These are phyloP conservation scores for Campoletis raptor DNA, from an alignment of 2,888 invertebrate species.

Conservation along the genomic window DNA sequence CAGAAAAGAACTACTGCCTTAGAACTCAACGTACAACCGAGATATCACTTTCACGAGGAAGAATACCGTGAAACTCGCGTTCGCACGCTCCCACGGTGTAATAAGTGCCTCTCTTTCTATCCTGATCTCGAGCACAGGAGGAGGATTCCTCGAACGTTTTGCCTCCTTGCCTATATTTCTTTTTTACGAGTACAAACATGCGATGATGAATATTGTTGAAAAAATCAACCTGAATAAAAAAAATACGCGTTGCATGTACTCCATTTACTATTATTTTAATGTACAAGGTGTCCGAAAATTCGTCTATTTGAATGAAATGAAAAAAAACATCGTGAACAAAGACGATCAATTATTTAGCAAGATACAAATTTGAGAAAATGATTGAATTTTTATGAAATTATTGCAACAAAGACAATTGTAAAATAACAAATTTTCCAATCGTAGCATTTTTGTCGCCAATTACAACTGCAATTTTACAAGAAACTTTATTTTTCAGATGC, in stretches of 20 bases:
- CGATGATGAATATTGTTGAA: constrained; percentile 35
- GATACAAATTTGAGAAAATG: background rate
- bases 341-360: background rate
- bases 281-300: background rate
- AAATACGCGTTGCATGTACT: constrained; percentile 39
- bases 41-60: constrained; percentile 82
- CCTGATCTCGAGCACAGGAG: constrained; percentile 48
- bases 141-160: constrained; percentile 33
- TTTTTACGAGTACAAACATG: constrained; percentile 37
- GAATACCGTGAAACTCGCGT: constrained; percentile 79
- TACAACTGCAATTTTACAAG: no score
- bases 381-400: no score
- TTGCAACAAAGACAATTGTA: background rate
- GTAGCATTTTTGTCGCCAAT: no score
- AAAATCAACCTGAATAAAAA: background rate
- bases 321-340: background rate
- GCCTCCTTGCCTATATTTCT: background rate
- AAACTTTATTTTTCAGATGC: no score
- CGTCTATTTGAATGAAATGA: background rate
- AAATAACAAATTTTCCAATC: background rate
- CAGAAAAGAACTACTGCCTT: background rate
- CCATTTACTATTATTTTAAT: constrained; percentile 12
- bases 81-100: constrained; percentile 82
- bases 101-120: constrained; percentile 65
- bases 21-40: constrained; percentile 36